Base-by-base conservation (phyloP, 2,113 vertebrate species). In the Suncus etruscus region DNA sequence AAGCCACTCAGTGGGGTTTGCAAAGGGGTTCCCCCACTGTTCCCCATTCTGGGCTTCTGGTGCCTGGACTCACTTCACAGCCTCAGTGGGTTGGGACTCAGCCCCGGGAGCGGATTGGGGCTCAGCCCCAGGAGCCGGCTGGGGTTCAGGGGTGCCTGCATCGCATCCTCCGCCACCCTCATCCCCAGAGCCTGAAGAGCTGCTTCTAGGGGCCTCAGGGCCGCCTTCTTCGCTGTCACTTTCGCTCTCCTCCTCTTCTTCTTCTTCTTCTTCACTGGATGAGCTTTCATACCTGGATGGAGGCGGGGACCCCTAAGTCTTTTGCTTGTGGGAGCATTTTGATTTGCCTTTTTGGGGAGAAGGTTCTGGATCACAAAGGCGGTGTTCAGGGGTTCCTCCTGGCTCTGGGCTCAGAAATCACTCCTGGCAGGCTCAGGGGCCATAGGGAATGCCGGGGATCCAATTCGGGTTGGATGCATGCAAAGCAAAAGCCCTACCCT, bases 201-300 rank as follows among this genome's bases (percentile, higher is more conserved):
- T 88, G 51, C 83, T 93, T 75, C 39, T 81, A 0, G 8, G 45
- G 58, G 22, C 63, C 91, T 96, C 50, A 16, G 95, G 68, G 16
- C 27, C 31, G 8, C 77, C 84, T 3, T 91, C 86, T 22, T 95
- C 92, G n/a, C 83, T 88, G 65, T 86, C 87, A 25, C 85, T 76
- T 54, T 97, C 97, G 1, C 97, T 97, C 8, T 94, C 97, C 0
- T 98, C 98, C 93, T 99, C 39, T 39, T 39, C 39, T 39, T 39
- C 39, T 39, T 99, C 39, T 39, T 39, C 39, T 39, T 39, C 39
- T 39, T 39, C 99, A 1, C 99, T 99, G 68, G 99, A 99, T 0
- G 98, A 99, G 78, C 98, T 99, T 96, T 99, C 99, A 1, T 99
- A 99, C 96, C 99, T 99, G 96, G 18, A 39, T 39, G 5, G 65